Conservation (phyloP, 2,113 vertebrate species). For the Toxotes chatareus region DNA sequence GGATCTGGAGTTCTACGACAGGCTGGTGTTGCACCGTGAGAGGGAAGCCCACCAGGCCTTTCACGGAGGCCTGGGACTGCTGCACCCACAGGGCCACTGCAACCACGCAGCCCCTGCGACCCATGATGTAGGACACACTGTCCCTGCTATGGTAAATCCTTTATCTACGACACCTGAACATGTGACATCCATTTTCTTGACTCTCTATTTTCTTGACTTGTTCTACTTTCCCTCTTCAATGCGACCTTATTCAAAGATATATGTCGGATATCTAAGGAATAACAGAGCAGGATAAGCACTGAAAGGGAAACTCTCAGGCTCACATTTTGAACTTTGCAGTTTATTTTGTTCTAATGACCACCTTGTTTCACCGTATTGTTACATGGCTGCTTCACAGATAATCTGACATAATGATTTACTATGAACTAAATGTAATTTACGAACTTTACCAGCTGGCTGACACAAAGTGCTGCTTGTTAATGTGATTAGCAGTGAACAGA, state of each 20-base stretch:
- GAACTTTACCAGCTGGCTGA: neutral
- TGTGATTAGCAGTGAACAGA: neutral
- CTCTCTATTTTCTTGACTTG: neutral
- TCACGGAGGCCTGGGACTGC: conserved; percentile 79
- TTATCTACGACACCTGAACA: neutral
- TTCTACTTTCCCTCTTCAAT: too few relatives aligned
- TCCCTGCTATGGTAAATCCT: conserved; percentile 43
- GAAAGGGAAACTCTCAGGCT: neutral
- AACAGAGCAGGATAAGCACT: neutral
- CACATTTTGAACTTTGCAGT: neutral
- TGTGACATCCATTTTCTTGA: neutral
- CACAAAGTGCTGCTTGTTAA: neutral
- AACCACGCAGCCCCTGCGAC: neutral
- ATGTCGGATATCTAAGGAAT: neutral
- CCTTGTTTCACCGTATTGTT: neutral
- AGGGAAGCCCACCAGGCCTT: conserved; percentile 91
- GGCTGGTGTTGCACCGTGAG: conserved; percentile 90
- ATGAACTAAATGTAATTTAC: neutral
- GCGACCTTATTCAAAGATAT: neutral
- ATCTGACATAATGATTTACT: neutral
- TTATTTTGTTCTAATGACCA: neutral
- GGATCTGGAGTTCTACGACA: conserved; percentile 92
- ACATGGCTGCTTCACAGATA: neutral
- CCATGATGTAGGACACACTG: conserved; percentile 15
- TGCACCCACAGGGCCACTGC: conserved; percentile 35